Percentiles rank a stretch among this genome's conserved stretches.
These are phyloP conservation scores for Odontocolon sp. DNA, from an alignment of 2,888 invertebrate species.

Conservation along the genomic window DNA sequence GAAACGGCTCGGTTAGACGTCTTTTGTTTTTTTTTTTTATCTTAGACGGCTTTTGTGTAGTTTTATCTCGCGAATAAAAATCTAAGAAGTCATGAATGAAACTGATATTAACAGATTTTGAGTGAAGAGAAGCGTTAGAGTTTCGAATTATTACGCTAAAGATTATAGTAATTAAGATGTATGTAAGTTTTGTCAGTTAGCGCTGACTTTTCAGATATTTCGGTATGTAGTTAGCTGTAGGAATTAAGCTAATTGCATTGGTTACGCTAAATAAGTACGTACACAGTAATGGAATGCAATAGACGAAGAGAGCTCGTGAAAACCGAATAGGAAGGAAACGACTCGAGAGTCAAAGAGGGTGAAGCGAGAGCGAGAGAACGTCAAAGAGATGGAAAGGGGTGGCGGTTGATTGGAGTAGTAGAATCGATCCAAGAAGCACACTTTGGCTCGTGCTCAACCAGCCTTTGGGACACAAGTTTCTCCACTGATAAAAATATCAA, in stretches of 20 bases:
- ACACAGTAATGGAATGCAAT: conserved; percentile 23
- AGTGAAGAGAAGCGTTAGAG: not conserved
- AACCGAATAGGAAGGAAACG: not conserved
- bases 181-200: not conserved
- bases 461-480: conserved; percentile 9
- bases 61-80: conserved; percentile 27
- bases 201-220: not conserved
- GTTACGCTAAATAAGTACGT: conserved; percentile 30
- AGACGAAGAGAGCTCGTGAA: not conserved
- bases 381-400: conserved; percentile 41
- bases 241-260: conserved; percentile 18
- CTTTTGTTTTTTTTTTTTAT: conserved; percentile 1
- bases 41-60: conserved; percentile 4
- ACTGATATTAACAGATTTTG: not conserved
- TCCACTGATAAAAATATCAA: conserved; percentile 13
- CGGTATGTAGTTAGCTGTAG: not conserved
- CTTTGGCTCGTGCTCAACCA: conserved; percentile 55
- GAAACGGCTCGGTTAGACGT: not conserved
- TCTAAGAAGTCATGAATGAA: conserved; percentile 3
- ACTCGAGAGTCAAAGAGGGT: not conserved
- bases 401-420: conserved; percentile 58
- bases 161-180: not conserved
- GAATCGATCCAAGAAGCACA: conserved; percentile 58
- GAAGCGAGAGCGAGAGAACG: conserved; percentile 20
- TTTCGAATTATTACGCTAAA: conserved; percentile 1